Evolutionary conservation across 92 coral and sea anemone genomes (phyloP).

Genomic region (Zoanthus sansibaricus): DNA sequence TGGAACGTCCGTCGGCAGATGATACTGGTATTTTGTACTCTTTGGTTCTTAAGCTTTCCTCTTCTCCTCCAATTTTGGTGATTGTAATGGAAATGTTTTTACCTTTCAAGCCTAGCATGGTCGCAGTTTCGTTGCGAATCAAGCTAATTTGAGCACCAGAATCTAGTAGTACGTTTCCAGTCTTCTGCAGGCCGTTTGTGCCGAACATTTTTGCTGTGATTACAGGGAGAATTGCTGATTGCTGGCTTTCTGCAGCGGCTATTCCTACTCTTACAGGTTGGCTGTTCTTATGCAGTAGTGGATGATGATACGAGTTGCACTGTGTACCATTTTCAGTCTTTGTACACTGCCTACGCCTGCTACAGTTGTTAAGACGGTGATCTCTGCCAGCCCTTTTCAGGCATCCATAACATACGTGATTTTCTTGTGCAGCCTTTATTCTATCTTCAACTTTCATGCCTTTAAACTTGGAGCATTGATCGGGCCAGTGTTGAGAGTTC

Average conservation of each 20-base stretch:
- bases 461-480: slow-evolving; percentile 65
- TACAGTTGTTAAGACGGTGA: slow-evolving; percentile 59
- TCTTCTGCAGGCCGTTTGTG: not conserved
- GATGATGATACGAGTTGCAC: slow-evolving; percentile 59
- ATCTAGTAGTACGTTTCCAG: slow-evolving; percentile 58
- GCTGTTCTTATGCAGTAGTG: slow-evolving; percentile 51
- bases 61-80: slow-evolving; percentile 78
- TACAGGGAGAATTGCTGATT: slow-evolving; percentile 50
- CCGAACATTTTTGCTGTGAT: slow-evolving; percentile 27
- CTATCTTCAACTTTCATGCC: slow-evolving; percentile 63
- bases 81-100: slow-evolving; percentile 57
- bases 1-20: slow-evolving; percentile 5
- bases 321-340: slow-evolving; percentile 52
- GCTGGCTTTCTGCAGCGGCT: slow-evolving; percentile 14
- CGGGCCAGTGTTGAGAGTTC: slow-evolving; percentile 71
- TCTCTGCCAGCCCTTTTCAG: slow-evolving; percentile 70
- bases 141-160: slow-evolving; percentile 72
- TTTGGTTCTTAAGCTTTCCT: slow-evolving; percentile 57
- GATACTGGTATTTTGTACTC: slow-evolving; percentile 55
- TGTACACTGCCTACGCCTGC: slow-evolving; percentile 54
- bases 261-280: slow-evolving; percentile 30
- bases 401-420: slow-evolving; percentile 67
- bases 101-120: slow-evolving; percentile 51
- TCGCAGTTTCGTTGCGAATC: slow-evolving; percentile 56
- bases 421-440: slow-evolving; percentile 26